Percentiles rank a stretch among this genome's conserved stretches.
These are phyloP conservation scores for Sorex araneus DNA, from an alignment of 2,113 vertebrate genomes.

Conservation along the genomic window DNA sequence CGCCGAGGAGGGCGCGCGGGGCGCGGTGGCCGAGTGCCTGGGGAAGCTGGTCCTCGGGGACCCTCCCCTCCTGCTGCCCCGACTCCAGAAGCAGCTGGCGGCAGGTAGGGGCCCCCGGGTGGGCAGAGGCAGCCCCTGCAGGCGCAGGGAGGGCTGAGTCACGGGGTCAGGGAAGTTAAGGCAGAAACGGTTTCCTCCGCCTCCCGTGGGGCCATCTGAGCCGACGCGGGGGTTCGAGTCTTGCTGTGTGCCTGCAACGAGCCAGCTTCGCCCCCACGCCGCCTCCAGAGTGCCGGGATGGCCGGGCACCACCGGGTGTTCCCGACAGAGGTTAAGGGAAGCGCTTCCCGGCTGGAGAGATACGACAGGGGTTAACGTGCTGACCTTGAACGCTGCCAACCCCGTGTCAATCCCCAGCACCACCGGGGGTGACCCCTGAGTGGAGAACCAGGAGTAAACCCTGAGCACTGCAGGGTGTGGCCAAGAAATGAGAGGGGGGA, in stretches of 20 bases:
- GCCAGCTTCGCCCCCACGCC: not conserved
- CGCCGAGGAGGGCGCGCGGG: constrained; percentile 94
- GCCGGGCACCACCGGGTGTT: not conserved
- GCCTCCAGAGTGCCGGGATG: not conserved
- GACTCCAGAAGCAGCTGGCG: constrained; percentile 93
- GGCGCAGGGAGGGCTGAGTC: not conserved
- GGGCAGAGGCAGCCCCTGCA: not conserved
- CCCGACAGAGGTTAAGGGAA: not conserved
- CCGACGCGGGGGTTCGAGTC: not conserved
- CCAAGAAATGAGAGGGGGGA: no score
- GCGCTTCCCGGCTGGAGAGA: not conserved
- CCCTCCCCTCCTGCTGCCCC: constrained; percentile 92
- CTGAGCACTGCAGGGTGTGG: no score
- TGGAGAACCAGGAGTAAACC: no score
- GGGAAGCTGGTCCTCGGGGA: constrained; percentile 94
- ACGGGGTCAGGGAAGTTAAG: not conserved
- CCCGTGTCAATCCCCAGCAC: no score
- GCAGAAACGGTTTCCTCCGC: not conserved
- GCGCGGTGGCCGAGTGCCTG: constrained; percentile 95
- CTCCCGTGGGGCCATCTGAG: not conserved
- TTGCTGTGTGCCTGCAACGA: not conserved
- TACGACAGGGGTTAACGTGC: no score
- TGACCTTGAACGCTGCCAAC: no score
- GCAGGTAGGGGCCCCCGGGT: constrained; percentile 88
- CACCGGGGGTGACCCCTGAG: no score